Percentiles rank a stretch among this genome's conserved stretches.
phyloP scores from a whole-genome alignment of 1,140 invertebrate genomes.

The Pseudomyrmex flavicornis region DNA sequence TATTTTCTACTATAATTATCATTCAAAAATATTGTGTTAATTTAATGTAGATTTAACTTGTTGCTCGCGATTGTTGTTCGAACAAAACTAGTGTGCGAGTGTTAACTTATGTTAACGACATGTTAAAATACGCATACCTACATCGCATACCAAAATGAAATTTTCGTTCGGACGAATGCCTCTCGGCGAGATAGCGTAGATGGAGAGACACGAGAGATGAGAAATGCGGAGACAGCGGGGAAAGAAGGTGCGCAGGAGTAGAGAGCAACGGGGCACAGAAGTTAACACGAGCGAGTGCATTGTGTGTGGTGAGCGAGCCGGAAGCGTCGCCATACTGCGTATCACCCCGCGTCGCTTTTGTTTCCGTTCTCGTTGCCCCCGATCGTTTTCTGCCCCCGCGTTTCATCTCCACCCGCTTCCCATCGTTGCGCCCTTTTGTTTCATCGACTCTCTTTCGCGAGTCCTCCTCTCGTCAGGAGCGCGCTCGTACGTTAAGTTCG shows the following conservation, averaged over 20 bases:
- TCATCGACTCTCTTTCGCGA: constrained; percentile 68
- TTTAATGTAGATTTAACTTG: constrained; percentile 29
- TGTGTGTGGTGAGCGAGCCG: constrained; percentile 85
- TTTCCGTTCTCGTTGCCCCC: constrained; percentile 82
- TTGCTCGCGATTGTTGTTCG: constrained; percentile 12
- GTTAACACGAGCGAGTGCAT: constrained; percentile 83
- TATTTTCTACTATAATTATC: too few species aligned
- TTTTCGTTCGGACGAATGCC: constrained; percentile 37
- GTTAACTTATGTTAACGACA: constrained; percentile 7
- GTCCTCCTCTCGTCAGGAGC: constrained; percentile 45
- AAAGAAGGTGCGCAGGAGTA: constrained; percentile 53
- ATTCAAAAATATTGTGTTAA: too few species aligned
- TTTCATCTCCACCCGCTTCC: constrained; percentile 16
- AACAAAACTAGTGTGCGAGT: not conserved
- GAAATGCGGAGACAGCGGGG: constrained; percentile 41
- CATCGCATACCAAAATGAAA: constrained; percentile 21
- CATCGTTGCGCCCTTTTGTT: constrained; percentile 64
- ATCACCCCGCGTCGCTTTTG: constrained; percentile 82
- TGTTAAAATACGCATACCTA: constrained; percentile 1
- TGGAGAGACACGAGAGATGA: not conserved
- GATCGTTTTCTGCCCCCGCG: constrained; percentile 79
- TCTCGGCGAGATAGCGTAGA: constrained; percentile 26
- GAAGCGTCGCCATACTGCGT: constrained; percentile 84
- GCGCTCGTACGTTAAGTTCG: constrained; percentile 64
- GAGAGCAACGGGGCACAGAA: constrained; percentile 76